Conservation (phyloP, 1,140 invertebrate genomes). For the Drosophila carrolli region DNA sequence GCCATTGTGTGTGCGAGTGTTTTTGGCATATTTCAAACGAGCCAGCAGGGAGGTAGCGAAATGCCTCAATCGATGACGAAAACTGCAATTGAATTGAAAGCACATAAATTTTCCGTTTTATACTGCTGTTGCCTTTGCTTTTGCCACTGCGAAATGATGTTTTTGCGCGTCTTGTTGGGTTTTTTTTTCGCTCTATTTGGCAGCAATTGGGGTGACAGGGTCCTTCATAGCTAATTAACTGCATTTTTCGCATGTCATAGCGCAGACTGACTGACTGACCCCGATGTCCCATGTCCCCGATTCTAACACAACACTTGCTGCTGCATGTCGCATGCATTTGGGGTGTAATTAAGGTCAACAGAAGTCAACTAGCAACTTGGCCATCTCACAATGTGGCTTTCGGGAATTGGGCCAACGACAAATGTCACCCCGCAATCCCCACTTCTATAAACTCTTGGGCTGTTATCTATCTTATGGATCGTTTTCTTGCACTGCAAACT, state of each 20-base stretch:
- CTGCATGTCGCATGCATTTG: slow-evolving; percentile 65
- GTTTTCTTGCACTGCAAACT: slow-evolving; percentile 6
- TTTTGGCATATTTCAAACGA: slow-evolving; percentile 68
- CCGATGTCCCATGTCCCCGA: slow-evolving; percentile 38
- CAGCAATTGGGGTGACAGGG: slow-evolving; percentile 14
- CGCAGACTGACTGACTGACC: slow-evolving; percentile 30
- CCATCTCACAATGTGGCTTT: slow-evolving; percentile 21
- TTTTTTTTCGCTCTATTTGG: slow-evolving; percentile 48
- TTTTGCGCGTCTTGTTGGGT: not conserved
- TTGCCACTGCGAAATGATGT: not conserved
- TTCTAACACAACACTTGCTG: slow-evolving; percentile 28
- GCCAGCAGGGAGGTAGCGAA: slow-evolving; percentile 27
- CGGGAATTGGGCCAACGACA: slow-evolving; percentile 50
- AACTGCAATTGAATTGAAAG: slow-evolving; percentile 70
- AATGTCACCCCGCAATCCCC: slow-evolving; percentile 22
- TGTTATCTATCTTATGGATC: slow-evolving; percentile 14
- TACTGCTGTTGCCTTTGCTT: slow-evolving; percentile 4
- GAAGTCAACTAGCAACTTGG: slow-evolving; percentile 70
- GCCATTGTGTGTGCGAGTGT: slow-evolving; percentile 48
- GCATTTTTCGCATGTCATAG: slow-evolving; percentile 71
- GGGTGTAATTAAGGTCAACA: slow-evolving; percentile 73
- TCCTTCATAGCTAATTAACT: slow-evolving; percentile 77
- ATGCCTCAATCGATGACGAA: slow-evolving; percentile 49
- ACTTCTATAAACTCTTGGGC: slow-evolving; percentile 8
- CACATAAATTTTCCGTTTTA: slow-evolving; percentile 61